Percentiles rank a stretch among this genome's conserved stretches.
These are phyloP conservation scores for Chondrosia reniformis DNA, from an alignment of 37 sponge, comb jelly and placozoan genomes.

Conservation along the genomic window DNA sequence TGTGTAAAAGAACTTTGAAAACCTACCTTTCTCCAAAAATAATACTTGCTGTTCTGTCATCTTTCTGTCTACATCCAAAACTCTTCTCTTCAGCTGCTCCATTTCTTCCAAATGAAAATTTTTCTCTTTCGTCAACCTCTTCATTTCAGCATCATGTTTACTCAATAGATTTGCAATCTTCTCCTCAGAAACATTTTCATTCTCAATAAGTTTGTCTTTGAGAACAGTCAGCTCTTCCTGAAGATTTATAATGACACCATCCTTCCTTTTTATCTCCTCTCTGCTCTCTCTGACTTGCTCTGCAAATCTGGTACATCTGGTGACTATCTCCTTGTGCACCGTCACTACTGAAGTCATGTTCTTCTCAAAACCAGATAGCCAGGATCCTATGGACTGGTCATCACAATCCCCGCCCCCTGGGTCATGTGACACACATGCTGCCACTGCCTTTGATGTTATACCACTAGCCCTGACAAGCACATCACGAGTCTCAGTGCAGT, in stretches of 20 bases:
- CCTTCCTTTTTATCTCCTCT: neutral
- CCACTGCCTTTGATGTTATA: neutral
- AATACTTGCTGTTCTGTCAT: too few relatives aligned
- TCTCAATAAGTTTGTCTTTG: neutral
- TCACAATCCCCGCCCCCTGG: neutral
- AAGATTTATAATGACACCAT: too few relatives aligned
- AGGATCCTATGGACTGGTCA: neutral
- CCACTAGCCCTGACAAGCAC: neutral
- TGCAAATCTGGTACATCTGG: neutral
- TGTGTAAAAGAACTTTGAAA: too few relatives aligned
- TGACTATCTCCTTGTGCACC: neutral
- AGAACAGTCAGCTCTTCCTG: neutral
- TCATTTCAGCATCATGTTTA: neutral
- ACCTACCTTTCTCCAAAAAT: too few relatives aligned
- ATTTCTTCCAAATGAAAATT: neutral
- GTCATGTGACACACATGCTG: neutral
- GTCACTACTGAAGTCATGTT: neutral
- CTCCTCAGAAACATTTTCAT: neutral
- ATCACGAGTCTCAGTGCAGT: constrained; percentile 23
- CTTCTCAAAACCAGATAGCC: neutral
- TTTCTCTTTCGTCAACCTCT: neutral
- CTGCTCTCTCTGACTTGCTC: neutral
- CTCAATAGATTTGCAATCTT: neutral
- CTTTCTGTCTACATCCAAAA: too few relatives aligned
- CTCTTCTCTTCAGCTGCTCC: neutral